Evolutionary conservation across 1,140 invertebrate species (phyloP).

Genomic region (Conopomorpha cramerella): DNA sequence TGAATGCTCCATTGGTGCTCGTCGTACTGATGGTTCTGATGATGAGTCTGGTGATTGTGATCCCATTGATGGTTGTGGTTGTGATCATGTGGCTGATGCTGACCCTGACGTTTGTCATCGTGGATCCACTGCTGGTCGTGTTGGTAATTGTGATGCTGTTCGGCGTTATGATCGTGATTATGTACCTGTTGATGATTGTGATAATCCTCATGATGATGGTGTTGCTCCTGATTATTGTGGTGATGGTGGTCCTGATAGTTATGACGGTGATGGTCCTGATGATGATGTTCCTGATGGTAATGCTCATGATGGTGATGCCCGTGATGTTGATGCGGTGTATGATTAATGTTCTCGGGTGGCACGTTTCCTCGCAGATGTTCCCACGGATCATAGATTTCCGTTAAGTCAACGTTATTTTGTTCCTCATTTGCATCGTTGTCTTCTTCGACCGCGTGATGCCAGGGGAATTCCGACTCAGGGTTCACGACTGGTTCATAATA

Average conservation of each 20-base stretch:
- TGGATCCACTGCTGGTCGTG: slow-evolving; percentile 5
- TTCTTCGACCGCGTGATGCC: slow-evolving; percentile 41
- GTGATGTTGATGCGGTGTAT: slow-evolving; percentile 6
- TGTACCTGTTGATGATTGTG: slow-evolving; percentile 10
- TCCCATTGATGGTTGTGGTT: background rate
- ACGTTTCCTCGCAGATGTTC: slow-evolving; percentile 51
- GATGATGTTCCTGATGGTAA: slow-evolving; percentile 3
- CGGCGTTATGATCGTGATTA: slow-evolving; percentile 5
- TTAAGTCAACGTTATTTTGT: slow-evolving; percentile 25
- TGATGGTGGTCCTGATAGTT: background rate
- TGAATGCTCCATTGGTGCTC: slow-evolving; percentile 4
- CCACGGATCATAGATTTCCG: slow-evolving; percentile 66
- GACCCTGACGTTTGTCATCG: background rate
- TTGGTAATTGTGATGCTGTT: slow-evolving; percentile 5
- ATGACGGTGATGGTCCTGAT: background rate
- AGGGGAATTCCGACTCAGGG: slow-evolving; percentile 48
- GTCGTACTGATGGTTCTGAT: slow-evolving; percentile 3
- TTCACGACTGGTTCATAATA: slow-evolving; percentile 33
- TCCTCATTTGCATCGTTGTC: slow-evolving; percentile 13
- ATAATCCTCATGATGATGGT: slow-evolving; percentile 4
- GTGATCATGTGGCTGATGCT: background rate
- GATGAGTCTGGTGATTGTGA: slow-evolving; percentile 4
- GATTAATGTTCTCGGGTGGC: slow-evolving; percentile 8
- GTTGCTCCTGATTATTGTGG: background rate
- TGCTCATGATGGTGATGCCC: slow-evolving; percentile 6